Evolutionary conservation across 2,797 vertebrate genomes (phyloP).

Genomic region (Onychomys arenicola): DNA sequence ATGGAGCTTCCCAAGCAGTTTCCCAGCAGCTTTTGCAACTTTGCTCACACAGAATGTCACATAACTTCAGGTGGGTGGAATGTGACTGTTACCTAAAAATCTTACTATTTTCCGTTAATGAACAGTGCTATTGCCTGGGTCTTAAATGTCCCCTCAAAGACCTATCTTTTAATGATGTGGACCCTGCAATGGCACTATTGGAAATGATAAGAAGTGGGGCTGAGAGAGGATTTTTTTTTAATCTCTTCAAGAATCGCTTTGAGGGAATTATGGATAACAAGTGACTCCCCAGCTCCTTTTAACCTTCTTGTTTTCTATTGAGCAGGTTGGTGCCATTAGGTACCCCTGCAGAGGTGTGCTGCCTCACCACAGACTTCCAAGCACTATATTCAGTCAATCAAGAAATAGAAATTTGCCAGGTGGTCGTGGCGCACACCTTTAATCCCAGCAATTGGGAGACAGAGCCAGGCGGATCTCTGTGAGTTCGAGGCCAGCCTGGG

Average conservation of each 20-base stretch:
- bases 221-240: not conserved
- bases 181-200: too few relatives aligned
- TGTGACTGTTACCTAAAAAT: not conserved
- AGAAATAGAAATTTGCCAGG: too few relatives aligned
- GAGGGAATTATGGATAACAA: not conserved
- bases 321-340: not conserved
- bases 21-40: not conserved
- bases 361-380: not conserved
- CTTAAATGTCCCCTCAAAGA: not conserved
- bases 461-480: too few relatives aligned
- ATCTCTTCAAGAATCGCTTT: not conserved
- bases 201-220: not conserved
- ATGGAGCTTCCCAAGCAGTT: not conserved
- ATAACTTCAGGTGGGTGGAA: not conserved
- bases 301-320: not conserved
- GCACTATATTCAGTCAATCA: not conserved
- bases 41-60: not conserved
- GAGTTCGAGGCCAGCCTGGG: too few relatives aligned
- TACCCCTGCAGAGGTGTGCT: too few relatives aligned
- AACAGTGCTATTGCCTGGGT: not conserved
- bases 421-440: too few relatives aligned
- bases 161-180: not conserved
- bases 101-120: not conserved
- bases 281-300: not conserved
- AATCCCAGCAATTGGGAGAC: too few relatives aligned